Conservation (phyloP, 2,113 vertebrate genomes). For the Otis tarda region DNA sequence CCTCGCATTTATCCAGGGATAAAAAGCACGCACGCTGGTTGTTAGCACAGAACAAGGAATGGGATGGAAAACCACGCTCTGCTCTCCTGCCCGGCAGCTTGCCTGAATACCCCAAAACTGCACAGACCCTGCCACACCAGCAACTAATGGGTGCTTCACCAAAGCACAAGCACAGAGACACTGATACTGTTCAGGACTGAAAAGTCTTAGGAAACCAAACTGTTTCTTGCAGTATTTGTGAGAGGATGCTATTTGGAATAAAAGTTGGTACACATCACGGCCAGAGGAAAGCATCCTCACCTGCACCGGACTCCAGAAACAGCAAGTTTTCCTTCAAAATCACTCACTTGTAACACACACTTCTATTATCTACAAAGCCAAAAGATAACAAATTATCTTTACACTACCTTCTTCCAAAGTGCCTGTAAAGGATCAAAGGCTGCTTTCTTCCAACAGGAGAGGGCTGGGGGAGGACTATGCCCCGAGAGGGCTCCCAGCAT, state of each 20-base stretch:
- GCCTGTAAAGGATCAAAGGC: background rate
- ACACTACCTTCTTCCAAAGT: background rate
- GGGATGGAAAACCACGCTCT: rapidly evolving
- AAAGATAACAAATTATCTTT: background rate
- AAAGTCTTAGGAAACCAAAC: background rate
- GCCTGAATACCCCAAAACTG: rapidly evolving
- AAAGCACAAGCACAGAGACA: background rate
- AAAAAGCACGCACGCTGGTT: background rate
- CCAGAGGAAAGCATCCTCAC: rapidly evolving
- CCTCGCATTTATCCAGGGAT: rapidly evolving
- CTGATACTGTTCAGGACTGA: rapidly evolving
- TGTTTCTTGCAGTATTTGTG: background rate
- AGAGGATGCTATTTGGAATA: background rate
- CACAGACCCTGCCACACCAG: background rate
- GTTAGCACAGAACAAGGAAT: rapidly evolving
- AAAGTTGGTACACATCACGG: background rate
- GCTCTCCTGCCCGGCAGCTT: background rate
- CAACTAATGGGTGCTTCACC: rapidly evolving
- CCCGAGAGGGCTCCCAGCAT: background rate
- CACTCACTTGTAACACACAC: background rate
- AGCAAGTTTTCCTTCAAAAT: background rate
- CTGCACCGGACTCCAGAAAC: background rate
- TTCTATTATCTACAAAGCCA: background rate
- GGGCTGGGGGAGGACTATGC: background rate
- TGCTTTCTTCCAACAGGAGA: background rate